Evolutionary conservation across 2,113 vertebrate genomes (phyloP).

Genomic region (Calypte anna): DNA sequence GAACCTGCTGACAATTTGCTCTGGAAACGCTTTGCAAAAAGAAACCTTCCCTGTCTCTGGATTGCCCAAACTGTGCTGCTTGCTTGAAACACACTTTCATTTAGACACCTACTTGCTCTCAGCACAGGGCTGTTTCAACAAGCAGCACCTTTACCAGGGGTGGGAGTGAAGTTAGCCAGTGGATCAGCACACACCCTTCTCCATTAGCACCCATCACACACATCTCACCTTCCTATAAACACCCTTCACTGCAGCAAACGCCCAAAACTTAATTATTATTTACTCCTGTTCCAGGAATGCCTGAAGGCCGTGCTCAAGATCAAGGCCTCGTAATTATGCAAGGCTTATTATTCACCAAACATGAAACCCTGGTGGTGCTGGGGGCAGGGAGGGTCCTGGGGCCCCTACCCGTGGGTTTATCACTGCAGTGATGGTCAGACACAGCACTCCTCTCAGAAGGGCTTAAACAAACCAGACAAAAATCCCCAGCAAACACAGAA

Average conservation of each 20-base stretch:
- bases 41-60: not conserved
- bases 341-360: slow-evolving; percentile 5
- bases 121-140: not conserved
- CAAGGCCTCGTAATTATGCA: slow-evolving; percentile 28
- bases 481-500: not conserved
- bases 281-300: not conserved
- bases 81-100: not conserved
- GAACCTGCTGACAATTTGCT: not conserved
- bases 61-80: slow-evolving; percentile 4
- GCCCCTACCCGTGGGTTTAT: not conserved
- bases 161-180: not conserved
- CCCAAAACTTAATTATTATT: slow-evolving; percentile 52
- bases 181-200: not conserved
- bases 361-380: not conserved
- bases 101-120: slow-evolving; percentile 34
- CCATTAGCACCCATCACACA: not conserved
- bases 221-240: not conserved
- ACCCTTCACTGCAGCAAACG: not conserved
- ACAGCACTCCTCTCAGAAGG: not conserved
- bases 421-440: not conserved
- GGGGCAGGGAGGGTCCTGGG: not conserved
- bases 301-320: slow-evolving; percentile 5
- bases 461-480: not conserved
- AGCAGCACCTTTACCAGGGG: not conserved
- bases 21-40: not conserved